A percentile compares a stretch with the other conserved stretches of the same genome.
Evolutionary conservation across 2,888 invertebrate genomes (phyloP).

Genomic region (Cerastis rubricosa): DNA sequence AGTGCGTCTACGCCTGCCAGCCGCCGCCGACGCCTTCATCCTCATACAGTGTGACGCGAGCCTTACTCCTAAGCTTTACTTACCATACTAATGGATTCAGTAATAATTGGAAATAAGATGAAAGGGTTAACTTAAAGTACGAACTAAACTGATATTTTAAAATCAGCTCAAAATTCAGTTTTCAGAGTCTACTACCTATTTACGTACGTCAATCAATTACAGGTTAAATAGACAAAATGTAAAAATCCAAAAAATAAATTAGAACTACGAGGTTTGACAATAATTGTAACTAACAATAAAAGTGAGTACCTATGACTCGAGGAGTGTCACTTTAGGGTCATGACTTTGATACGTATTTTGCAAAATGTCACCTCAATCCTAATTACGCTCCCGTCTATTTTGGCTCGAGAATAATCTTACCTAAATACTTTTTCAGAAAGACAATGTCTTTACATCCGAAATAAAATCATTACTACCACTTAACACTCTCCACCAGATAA

Average conservation of each 20-base stretch:
- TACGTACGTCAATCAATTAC: not conserved
- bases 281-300: constrained; percentile 14
- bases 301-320: not conserved
- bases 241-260: not conserved
- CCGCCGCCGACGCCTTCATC: constrained; percentile 37
- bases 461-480: constrained; percentile 20
- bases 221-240: not conserved
- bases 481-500: constrained; percentile 21
- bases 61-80: constrained; percentile 49
- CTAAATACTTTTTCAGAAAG: constrained; percentile 17
- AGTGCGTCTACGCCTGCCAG: constrained; percentile 29
- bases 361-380: constrained; percentile 37
- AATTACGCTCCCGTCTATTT: constrained; percentile 23
- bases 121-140: not conserved
- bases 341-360: constrained; percentile 14
- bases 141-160: not conserved
- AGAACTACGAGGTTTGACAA: constrained; percentile 8
- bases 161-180: not conserved
- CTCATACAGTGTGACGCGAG: constrained; percentile 51
- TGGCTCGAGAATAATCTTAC: constrained; percentile 19
- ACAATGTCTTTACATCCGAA: constrained; percentile 17
- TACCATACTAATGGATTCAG: not conserved
- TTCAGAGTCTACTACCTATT: not conserved
- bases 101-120: not conserved
- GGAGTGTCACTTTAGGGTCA: constrained; percentile 22